Base-by-base conservation (phyloP, 2,113 vertebrate genomes). In the Spilogale gracilis region DNA sequence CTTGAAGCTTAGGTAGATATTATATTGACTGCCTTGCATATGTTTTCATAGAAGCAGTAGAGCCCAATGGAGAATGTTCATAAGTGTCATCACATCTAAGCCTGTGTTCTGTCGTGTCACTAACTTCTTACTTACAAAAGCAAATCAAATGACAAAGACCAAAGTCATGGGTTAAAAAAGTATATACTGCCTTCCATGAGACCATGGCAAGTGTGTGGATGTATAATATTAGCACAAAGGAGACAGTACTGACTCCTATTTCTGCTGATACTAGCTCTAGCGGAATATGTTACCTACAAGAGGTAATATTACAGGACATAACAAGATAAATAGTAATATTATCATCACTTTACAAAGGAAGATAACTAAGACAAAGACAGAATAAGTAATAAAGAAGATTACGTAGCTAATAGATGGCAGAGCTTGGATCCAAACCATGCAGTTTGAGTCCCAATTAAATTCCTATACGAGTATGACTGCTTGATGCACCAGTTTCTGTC, bases 51-150 rank as follows among this genome's bases (percentile, higher is more conserved):
- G 54, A 90, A 79, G 23, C 45, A 21, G 30, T 14, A 73, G 84
- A n/a, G 16, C 50, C 48, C 16, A 45, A 16, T 1, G 63, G 50
- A 67, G 58, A 91, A 91, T 80, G 12, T 9, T 20, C 14, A 48
- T 52, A 61, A 18, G 83, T 11, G 6, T 30, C 30, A 67, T 45
- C 27, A 32, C 38, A n/a, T 86, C 32, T 54, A 79, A n/a, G 12
- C 32, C 27, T 87, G 38, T 94, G 27, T 78, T 84, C 17, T 89
- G 38, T 48, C 48, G 11, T 3, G 8, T 71, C 67, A 81, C 2
- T 71, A n/a, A 71, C 63, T 80, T 78, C 32, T 90, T 48, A 84
- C 76, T 95, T 48, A 54, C 14, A n/a, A 76, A 93, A 95, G 48
- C 17, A 69, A 89, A 21, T 63, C 71, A 82, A 89, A 86, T 52